Conservation (phyloP, 2,113 vertebrate species). For the Microcebus jonahi region DNA sequence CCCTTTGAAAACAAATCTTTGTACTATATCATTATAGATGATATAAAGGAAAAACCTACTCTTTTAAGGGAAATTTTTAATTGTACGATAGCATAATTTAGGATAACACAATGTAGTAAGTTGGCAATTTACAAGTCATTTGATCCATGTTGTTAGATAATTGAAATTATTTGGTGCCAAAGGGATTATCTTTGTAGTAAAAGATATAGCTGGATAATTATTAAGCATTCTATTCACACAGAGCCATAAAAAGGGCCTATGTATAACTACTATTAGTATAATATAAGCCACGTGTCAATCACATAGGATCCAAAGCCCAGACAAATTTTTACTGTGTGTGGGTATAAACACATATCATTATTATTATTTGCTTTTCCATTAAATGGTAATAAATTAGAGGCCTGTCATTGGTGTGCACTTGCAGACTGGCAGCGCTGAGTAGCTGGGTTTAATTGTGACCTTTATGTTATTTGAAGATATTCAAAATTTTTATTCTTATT, state of each 20-base stretch:
- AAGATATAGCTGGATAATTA: neutral
- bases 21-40: neutral
- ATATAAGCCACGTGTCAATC: conserved; percentile 7
- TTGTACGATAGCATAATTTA: conserved; percentile 10
- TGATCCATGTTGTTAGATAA: conserved; percentile 28
- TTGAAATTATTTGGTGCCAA: conserved; percentile 32
- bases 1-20: neutral
- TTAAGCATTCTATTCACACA: neutral
- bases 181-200: conserved; percentile 38
- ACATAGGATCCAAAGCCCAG: neutral
- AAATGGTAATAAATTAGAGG: conserved; percentile 80
- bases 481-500: conserved; percentile 82
- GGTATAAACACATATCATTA: neutral
- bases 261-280: neutral
- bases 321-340: neutral
- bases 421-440: conserved; percentile 73
- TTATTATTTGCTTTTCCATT: conserved; percentile 69
- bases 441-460: conserved; percentile 83
- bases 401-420: conserved; percentile 79
- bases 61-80: conserved; percentile 12
- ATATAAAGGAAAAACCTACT: neutral
- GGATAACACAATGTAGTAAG: neutral
- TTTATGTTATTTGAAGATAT: conserved; percentile 85
- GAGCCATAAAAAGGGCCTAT: neutral
- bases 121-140: conserved; percentile 55